Conservation (phyloP, 2,888 invertebrate genomes). For the Apomyelois bistriatella region DNA sequence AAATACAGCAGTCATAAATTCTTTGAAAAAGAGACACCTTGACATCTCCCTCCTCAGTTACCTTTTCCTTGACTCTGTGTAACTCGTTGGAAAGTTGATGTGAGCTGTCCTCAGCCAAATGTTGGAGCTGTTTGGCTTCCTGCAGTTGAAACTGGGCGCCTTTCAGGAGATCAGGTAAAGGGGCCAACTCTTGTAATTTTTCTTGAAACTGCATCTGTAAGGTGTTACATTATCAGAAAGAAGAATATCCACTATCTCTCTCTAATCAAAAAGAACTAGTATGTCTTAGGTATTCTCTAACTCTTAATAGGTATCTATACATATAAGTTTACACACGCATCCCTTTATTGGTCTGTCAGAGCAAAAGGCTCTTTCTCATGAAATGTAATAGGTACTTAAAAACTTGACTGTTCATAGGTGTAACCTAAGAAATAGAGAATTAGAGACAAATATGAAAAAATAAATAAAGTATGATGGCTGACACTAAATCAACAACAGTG, state of each 20-base stretch:
- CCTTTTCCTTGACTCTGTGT: slow-evolving; percentile 64
- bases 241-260: background rate
- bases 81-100: slow-evolving; percentile 55
- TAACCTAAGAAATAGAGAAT: too few relatives aligned
- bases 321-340: too few relatives aligned
- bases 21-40: background rate
- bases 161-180: slow-evolving; percentile 62
- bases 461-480: too few relatives aligned
- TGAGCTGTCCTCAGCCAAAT: slow-evolving; percentile 58
- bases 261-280: too few relatives aligned
- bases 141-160: slow-evolving; percentile 65
- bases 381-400: too few relatives aligned
- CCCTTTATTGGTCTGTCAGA: too few relatives aligned
- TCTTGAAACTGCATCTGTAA: slow-evolving; percentile 67
- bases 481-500: too few relatives aligned
- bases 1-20: background rate
- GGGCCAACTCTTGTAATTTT: slow-evolving; percentile 62
- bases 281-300: too few relatives aligned
- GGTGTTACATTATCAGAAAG: slow-evolving; percentile 20
- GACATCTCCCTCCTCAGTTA: slow-evolving; percentile 17
- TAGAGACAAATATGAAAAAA: too few relatives aligned
- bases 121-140: slow-evolving; percentile 63
- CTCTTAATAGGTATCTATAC: too few relatives aligned
- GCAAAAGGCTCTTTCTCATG: too few relatives aligned
- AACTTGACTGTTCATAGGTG: too few relatives aligned